Evolutionary conservation across 64 coral and sea anemone genomes (phyloP).

Genomic region (Cladopsammia gracilis): DNA sequence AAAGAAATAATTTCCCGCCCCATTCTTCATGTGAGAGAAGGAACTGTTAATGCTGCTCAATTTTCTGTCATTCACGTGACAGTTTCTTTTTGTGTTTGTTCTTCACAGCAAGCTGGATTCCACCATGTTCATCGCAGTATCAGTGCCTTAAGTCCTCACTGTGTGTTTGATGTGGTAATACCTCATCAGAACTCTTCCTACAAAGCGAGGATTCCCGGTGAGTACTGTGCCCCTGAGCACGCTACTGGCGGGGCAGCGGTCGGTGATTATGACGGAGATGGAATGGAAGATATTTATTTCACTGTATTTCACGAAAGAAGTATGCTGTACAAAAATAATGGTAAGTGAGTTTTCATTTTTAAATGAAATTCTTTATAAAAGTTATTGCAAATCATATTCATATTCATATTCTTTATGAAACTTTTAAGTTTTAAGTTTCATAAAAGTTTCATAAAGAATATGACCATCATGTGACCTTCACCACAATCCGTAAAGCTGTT

Average conservation of each 20-base stretch:
- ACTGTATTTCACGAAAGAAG: slow-evolving; percentile 79
- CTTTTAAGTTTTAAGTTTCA: no score
- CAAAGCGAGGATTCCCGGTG: slow-evolving; percentile 66
- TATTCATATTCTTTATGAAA: no score
- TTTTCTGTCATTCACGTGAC: no score
- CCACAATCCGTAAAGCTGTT: no score
- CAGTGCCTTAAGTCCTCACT: slow-evolving; percentile 82
- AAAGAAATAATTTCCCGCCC: no score
- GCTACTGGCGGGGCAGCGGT: slow-evolving; percentile 93
- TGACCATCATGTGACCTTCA: no score
- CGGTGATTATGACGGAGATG: slow-evolving; percentile 92
- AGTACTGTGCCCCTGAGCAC: slow-evolving; percentile 93
- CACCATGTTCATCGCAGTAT: slow-evolving; percentile 74
- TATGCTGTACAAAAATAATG: slow-evolving; percentile 86
- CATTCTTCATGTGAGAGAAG: no score
- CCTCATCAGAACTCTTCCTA: slow-evolving; percentile 78
- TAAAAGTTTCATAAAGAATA: no score
- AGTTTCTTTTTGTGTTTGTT: neutral
- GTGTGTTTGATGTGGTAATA: slow-evolving; percentile 84
- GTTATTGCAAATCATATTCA: no score
- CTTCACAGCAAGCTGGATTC: slow-evolving; percentile 75
- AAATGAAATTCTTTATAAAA: no score
- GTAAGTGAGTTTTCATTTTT: slow-evolving; percentile 9
- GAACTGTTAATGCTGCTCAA: no score
- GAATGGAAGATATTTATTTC: slow-evolving; percentile 91